These are phyloP conservation scores for Acronicta alni DNA, from an alignment of 2,888 invertebrate species.

Conservation along the genomic window DNA sequence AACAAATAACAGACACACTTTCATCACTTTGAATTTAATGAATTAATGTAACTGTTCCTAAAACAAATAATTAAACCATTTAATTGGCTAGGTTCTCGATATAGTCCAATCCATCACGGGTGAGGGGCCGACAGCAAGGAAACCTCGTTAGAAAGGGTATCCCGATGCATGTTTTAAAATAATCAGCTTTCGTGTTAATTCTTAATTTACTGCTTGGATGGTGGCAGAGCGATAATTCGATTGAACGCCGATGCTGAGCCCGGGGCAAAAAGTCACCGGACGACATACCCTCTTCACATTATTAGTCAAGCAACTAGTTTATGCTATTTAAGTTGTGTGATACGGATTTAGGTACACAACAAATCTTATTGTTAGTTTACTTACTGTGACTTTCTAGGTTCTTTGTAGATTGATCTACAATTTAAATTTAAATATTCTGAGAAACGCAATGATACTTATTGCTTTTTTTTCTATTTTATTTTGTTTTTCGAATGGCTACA, in stretches of 20 bases:
- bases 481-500: too few species aligned
- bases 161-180: constrained; percentile 87
- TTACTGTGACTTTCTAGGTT: background rate
- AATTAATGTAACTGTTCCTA: constrained; percentile 11
- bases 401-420: too few species aligned
- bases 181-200: constrained; percentile 86
- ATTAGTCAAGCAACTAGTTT: constrained; percentile 42
- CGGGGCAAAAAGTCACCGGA: constrained; percentile 77
- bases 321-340: constrained; percentile 40
- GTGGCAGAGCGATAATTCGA: constrained; percentile 80
- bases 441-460: too few species aligned
- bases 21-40: too few species aligned
- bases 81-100: constrained; percentile 43
- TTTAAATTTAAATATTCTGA: too few species aligned
- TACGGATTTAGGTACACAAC: constrained; percentile 14
- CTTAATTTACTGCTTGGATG: constrained; percentile 88
- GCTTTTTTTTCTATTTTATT: too few species aligned
- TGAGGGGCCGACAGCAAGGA: constrained; percentile 54
- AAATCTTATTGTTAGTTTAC: background rate
- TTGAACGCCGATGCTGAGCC: constrained; percentile 72
- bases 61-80: constrained; percentile 42
- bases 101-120: constrained; percentile 47
- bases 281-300: constrained; percentile 59
- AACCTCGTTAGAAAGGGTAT: constrained; percentile 85
- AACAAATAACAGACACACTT: too few species aligned